Evolutionary conservation across 2,797 vertebrate species (phyloP).

Genomic region (Prionace glauca): DNA sequence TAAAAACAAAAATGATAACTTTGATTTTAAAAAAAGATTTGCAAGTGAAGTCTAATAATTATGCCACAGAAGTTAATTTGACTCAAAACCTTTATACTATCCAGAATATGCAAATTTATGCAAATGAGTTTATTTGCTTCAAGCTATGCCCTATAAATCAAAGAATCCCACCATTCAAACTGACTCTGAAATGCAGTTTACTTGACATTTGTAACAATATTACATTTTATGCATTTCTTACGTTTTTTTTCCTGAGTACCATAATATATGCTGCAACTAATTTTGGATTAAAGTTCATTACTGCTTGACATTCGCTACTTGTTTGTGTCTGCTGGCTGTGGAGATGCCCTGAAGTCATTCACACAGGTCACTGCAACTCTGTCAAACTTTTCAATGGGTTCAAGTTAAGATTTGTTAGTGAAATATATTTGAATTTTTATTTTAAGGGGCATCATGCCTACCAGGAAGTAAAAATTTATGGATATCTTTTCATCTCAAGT

Average conservation of each 20-base stretch:
- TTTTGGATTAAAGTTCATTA: conserved; percentile 11
- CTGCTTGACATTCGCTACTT: neutral
- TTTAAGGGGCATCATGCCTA: neutral
- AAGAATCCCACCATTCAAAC: conserved; percentile 34
- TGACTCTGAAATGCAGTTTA: conserved; percentile 25
- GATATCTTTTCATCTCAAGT: neutral
- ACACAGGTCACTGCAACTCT: neutral
- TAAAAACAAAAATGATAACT: conserved; percentile 34
- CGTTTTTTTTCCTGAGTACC: conserved; percentile 7
- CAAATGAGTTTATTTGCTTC: conserved; percentile 19
- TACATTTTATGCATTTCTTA: conserved; percentile 1
- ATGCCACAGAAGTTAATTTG: conserved; percentile 24
- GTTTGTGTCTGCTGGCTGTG: neutral
- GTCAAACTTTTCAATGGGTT: neutral
- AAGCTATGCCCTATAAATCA: conserved; percentile 31
- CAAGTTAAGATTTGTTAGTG: neutral
- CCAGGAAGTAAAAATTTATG: neutral
- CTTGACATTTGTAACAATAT: conserved; percentile 31
- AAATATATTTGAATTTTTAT: neutral
- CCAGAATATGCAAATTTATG: conserved; percentile 21
- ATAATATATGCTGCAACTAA: neutral
- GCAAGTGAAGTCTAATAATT: conserved; percentile 28
- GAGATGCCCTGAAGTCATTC: neutral
- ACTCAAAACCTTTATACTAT: conserved; percentile 11
- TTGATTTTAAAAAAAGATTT: neutral